Evolutionary conservation across 2,888 invertebrate species (phyloP), one percentile per base, ranked within the genome.

Genomic region (Craniophora ligustri): DNA sequence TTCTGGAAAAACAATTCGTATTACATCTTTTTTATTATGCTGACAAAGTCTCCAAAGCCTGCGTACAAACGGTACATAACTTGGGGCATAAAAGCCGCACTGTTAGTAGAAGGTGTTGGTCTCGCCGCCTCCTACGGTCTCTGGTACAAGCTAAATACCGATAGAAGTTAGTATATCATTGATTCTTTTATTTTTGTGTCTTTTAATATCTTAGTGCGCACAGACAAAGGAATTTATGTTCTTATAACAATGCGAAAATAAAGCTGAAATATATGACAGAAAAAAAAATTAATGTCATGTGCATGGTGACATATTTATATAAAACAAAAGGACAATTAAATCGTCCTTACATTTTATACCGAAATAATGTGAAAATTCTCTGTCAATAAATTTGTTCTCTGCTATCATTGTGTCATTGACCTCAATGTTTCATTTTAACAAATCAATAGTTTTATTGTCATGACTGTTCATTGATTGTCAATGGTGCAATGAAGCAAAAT

Each of bases 61-160:
- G 82, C 83, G 40, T 87, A 89, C 75, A 93, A 92, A 87, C 92
- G 88, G 84, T 88, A 91, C 62, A 74, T 95, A 36, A 94, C 92
- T 78, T 85, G 85, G 67, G 91, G 95, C 69, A 92, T 95, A 21
- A 94, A 94, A 82, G 80, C 91, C 42, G 70, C 96, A 18, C 89
- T 96, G 75, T 81, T 95, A 38, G 78, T 92, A 6, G 97, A 97
- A 91, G 93, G 93, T 11, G 69, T 94, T 48, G 89, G 92, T 18
- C 94, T 96, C 79, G 91, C 94, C 35, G 94, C 87, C 39, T 94
- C 95, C 19, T 96, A 96, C 88, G 93, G 91, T 58, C 78, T 95
- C 72, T 97, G 96, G 95, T 90, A 94, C 81, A 95, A 94, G 87
- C 93, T 96, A 84, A 97, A 96, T 81, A 94, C 94, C 41, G 95